Conservation (phyloP, 1,140 invertebrate genomes). For the Drosophila ficusphila region DNA sequence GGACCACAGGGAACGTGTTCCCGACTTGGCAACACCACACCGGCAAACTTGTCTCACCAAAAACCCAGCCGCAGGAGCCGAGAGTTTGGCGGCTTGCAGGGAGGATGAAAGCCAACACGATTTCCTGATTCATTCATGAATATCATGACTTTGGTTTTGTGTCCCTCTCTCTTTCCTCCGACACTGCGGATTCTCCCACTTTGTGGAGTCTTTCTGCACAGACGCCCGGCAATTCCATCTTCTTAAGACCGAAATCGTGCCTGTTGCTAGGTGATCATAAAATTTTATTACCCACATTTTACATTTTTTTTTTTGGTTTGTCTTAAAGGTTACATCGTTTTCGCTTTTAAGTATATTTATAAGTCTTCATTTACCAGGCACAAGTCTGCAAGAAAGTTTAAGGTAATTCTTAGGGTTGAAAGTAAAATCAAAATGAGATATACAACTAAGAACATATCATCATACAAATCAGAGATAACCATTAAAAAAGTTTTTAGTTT, state of each 20-base stretch:
- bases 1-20: slow-evolving; percentile 45
- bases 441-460: too few species aligned
- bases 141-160: slow-evolving; percentile 73
- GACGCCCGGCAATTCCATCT: slow-evolving; percentile 11
- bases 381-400: not conserved
- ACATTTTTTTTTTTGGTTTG: slow-evolving; percentile 47
- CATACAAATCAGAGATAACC: too few species aligned
- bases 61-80: slow-evolving; percentile 9
- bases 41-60: slow-evolving; percentile 22
- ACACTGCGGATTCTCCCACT: not conserved
- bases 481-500: too few species aligned
- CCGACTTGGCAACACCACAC: slow-evolving; percentile 54
- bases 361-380: not conserved
- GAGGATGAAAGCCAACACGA: slow-evolving; percentile 59
- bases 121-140: slow-evolving; percentile 79
- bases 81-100: slow-evolving; percentile 15
- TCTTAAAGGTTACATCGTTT: slow-evolving; percentile 4
- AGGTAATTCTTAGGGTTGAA: not conserved
- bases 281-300: slow-evolving; percentile 63
- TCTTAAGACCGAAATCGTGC: slow-evolving; percentile 23
- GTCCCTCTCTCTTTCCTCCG: slow-evolving; percentile 36
- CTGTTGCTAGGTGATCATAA: slow-evolving; percentile 71
- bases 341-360: slow-evolving; percentile 14
- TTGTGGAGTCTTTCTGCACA: not conserved
- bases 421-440: too few species aligned